Evolutionary conservation across 2,797 vertebrate species (phyloP).

Genomic region (Urophycis tenuis): DNA sequence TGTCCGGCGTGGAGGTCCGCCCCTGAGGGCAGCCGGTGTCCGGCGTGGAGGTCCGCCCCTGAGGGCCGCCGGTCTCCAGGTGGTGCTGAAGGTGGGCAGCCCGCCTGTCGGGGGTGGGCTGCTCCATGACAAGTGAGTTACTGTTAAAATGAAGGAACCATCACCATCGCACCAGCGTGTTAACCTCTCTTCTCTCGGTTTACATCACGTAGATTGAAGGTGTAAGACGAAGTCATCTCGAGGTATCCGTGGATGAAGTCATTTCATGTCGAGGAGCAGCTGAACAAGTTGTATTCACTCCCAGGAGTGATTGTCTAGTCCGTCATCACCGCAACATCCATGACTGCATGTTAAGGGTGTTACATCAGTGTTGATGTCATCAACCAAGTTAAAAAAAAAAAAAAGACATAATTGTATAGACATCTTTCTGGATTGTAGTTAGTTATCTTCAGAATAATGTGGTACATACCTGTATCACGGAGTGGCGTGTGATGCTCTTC

Average conservation of each 20-base stretch:
- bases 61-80: constrained; percentile 3
- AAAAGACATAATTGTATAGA: not conserved
- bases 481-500: not conserved
- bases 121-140: constrained; percentile 40
- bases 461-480: constrained; percentile 45
- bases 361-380: not conserved
- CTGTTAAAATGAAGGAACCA: not conserved
- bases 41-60: not conserved
- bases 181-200: no score
- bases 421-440: not conserved
- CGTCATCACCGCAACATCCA: not conserved
- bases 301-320: not conserved
- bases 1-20: not conserved
- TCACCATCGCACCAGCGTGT: not conserved
- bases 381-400: not conserved
- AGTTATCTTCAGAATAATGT: not conserved
- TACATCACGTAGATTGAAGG: not conserved
- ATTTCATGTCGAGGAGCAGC: no score
- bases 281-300: not conserved
- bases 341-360: not conserved
- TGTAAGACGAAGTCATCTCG: not conserved
- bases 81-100: not conserved
- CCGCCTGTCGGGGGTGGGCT: not conserved
- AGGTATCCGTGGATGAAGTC: not conserved
- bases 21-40: constrained; percentile 1